Evolutionary conservation across 92 coral and sea anemone genomes (phyloP), one percentile per base, ranked within the genome.

Genomic region (Palythoa caribaeorum): DNA sequence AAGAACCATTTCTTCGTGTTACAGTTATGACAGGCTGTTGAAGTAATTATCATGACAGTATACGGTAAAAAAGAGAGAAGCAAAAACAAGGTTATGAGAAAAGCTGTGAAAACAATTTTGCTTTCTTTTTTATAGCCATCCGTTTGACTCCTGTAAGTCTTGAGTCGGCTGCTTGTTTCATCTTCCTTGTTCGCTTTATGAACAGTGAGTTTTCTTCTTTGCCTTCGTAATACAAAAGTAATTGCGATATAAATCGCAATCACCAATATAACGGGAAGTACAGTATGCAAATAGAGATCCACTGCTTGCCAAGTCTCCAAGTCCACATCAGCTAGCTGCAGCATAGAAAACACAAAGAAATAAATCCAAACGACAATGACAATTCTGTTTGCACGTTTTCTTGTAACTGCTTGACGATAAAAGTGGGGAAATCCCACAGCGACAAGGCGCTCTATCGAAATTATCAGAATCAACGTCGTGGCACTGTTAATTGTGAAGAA

Each of bases 401-500:
- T 47, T 51, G 79, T 75, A 40, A 75, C 59, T 16, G 57, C 59
- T 38, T 3, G 53, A n/a, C 79, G 79, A 75, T 75, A 75, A 15
- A 47, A 47, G 19, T 72, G 19, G 48, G 77, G 77, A 72, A 72
- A 72, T 13, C 53, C 13, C 15, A 72, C 77, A 3, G 77, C 77
- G 20, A 72, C 48, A 36, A 72, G 48, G 47, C 77, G 77, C 47
- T 72, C 77, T 39, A 72, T 8, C 5, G 77, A 36, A 50, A 72
- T 36, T 38, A 44, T n/a, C 48, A 72, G 53, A 72, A 72, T 72
- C 19, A 72, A 38, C 52, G 37, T 6, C 28, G 77, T 38, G 51
- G 48, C 53, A 44, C 53, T 72, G 77, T 72, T 72, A 16, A 37
- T 44, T n/a, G 77, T 72, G 13, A 72, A 72, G 77, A 72, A 72